These are phyloP conservation scores for Ephydatia muelleri DNA, from an alignment of 37 sponge, comb jelly and placozoan genomes.

Conservation along the genomic window DNA sequence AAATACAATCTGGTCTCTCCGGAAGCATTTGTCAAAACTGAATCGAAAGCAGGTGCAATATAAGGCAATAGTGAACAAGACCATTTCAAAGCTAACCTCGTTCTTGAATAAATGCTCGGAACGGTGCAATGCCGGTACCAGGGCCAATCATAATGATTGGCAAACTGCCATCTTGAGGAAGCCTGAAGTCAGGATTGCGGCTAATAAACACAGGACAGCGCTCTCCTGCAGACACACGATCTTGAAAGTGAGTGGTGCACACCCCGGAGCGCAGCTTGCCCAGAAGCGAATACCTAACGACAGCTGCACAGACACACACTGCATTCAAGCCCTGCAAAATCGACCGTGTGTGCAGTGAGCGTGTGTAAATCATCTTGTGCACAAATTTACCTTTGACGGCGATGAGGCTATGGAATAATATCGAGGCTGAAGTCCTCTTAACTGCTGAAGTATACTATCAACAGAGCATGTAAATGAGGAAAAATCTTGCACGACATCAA, in stretches of 20 bases:
- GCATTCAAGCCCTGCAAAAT: conserved; percentile 22
- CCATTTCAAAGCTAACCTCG: conserved; percentile 34
- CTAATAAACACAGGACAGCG: conserved; percentile 59
- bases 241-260: conserved; percentile 64
- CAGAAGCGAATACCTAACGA: conserved; percentile 43
- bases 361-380: too few relatives aligned
- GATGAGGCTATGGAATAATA: conserved; percentile 74
- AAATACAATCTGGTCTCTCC: conserved; percentile 45
- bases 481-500: conserved; percentile 51
- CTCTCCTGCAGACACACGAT: conserved; percentile 29
- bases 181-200: conserved; percentile 61
- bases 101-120: conserved; percentile 71
- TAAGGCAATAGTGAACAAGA: not conserved
- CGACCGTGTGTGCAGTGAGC: not conserved
- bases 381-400: conserved; percentile 21
- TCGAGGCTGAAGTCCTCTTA: conserved; percentile 51
- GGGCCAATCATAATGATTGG: conserved; percentile 74
- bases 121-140: conserved; percentile 71
- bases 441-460: conserved; percentile 29
- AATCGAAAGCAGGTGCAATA: not conserved
- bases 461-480: conserved; percentile 29
- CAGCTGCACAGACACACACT: conserved; percentile 67
- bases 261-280: conserved; percentile 50
- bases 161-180: conserved; percentile 39
- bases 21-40: not conserved